phyloP scores from a whole-genome alignment of 2,113 vertebrate species.

The Vulpes lagopus region DNA sequence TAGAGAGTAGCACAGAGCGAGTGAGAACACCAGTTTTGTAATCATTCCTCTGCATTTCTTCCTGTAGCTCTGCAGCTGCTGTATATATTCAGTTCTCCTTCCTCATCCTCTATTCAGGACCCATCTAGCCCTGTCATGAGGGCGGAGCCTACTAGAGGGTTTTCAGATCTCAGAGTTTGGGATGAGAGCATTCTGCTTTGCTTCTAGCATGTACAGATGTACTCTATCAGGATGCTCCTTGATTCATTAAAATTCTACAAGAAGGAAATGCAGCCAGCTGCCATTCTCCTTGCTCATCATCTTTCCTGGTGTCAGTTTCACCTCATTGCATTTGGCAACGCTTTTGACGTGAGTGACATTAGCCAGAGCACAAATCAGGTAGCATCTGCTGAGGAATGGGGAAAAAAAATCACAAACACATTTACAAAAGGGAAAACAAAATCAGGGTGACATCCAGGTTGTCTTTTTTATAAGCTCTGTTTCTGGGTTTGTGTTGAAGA shows the following conservation, averaged over 20 bases:
- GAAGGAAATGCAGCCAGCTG: slow-evolving; percentile 61
- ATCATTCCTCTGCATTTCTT: neutral
- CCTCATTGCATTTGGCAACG: slow-evolving; percentile 72
- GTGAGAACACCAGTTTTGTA: neutral
- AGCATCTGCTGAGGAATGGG: slow-evolving; percentile 41
- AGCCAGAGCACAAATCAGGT: slow-evolving; percentile 71
- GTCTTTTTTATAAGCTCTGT: slow-evolving; percentile 52
- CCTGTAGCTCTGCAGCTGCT: neutral
- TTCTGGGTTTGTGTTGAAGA: neutral
- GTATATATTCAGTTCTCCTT: neutral
- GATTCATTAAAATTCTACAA: slow-evolving; percentile 77
- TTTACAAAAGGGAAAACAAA: slow-evolving; percentile 68
- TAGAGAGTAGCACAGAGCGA: neutral
- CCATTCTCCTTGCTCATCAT: slow-evolving; percentile 61
- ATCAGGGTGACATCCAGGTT: slow-evolving; percentile 69
- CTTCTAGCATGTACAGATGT: slow-evolving; percentile 61
- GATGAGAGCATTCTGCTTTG: slow-evolving; percentile 26
- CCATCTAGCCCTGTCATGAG: neutral
- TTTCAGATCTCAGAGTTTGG: neutral
- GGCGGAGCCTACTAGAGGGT: neutral
- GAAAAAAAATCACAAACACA: slow-evolving; percentile 15
- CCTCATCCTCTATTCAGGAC: neutral
- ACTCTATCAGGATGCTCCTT: slow-evolving; percentile 62
- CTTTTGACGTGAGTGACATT: slow-evolving; percentile 70
- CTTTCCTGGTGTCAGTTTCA: slow-evolving; percentile 64